Evolutionary conservation across 2,113 vertebrate species (phyloP).

Genomic region (Corythoichthys intestinalis): DNA sequence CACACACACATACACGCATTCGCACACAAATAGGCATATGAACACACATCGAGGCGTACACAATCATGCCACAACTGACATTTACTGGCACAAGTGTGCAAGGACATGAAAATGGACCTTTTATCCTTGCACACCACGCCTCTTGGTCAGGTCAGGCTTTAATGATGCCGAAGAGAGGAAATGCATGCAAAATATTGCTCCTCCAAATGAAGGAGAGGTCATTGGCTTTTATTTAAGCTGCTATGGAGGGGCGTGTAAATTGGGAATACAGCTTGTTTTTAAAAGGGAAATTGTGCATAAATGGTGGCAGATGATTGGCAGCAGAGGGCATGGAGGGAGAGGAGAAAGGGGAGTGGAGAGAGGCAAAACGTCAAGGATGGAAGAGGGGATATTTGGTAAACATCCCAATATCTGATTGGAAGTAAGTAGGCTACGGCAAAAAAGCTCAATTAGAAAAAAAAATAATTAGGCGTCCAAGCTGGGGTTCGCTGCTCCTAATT

Average conservation of each 20-base stretch:
- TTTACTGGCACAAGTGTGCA: constrained; percentile 11
- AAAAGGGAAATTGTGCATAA: constrained; percentile 64
- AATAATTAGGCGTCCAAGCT: not conserved
- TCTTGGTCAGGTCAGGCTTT: constrained; percentile 52
- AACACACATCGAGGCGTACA: not conserved
- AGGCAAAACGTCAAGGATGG: constrained; percentile 23
- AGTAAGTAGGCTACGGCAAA: not conserved
- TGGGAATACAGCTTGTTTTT: constrained; percentile 58
- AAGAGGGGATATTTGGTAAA: constrained; percentile 43
- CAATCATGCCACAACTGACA: constrained; percentile 5
- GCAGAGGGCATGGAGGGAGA: constrained; percentile 47
- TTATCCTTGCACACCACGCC: constrained; percentile 39
- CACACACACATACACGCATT: constrained; percentile 11
- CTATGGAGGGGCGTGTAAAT: constrained; percentile 23
- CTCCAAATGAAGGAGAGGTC: constrained; percentile 50
- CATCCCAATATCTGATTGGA: constrained; percentile 45
- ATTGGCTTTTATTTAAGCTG: constrained; percentile 31
- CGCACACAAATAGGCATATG: not conserved
- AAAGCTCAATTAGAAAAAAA: constrained; percentile 3
- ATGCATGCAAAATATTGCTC: constrained; percentile 27
- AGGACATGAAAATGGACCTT: constrained; percentile 24
- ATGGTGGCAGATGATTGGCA: constrained; percentile 70
- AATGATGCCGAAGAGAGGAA: constrained; percentile 43
- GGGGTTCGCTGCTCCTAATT: not conserved
- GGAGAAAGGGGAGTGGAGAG: constrained; percentile 28